A percentile compares a stretch with the other conserved stretches of the same genome.
Evolutionary conservation across 2,797 vertebrate genomes (phyloP).

Genomic region (Podarcis siculus): DNA sequence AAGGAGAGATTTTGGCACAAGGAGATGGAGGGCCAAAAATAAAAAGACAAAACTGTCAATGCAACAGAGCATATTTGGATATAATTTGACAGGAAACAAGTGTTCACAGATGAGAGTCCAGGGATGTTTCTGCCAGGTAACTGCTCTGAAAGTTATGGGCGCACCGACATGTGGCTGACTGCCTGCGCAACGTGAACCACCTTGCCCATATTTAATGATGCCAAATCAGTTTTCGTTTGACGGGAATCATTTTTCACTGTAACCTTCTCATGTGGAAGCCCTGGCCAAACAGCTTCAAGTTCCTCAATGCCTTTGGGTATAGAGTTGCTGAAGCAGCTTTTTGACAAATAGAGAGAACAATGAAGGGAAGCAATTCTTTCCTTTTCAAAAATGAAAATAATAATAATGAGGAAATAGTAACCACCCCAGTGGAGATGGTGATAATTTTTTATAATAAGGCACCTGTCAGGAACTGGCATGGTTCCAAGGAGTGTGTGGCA

Average conservation of each 20-base stretch:
- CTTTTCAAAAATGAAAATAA: slow-evolving; percentile 25
- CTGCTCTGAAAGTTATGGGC: slow-evolving; percentile 45
- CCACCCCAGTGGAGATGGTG: slow-evolving; percentile 46
- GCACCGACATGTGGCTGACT: slow-evolving; percentile 51
- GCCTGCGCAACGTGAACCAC: slow-evolving; percentile 41
- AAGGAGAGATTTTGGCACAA: slow-evolving; percentile 27
- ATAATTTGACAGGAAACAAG: slow-evolving; percentile 57
- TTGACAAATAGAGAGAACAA: slow-evolving; percentile 55
- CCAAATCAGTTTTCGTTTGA: slow-evolving; percentile 77
- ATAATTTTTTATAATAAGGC: slow-evolving; percentile 68
- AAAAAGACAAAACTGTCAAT: background rate
- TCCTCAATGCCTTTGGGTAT: slow-evolving; percentile 75
- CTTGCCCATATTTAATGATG: slow-evolving; percentile 60
- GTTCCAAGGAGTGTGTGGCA: no score
- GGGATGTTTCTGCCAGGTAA: slow-evolving; percentile 57
- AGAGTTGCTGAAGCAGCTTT: slow-evolving; percentile 75
- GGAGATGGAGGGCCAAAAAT: slow-evolving; percentile 25
- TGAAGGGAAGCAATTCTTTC: slow-evolving; percentile 51
- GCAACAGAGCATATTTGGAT: slow-evolving; percentile 42
- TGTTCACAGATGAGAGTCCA: slow-evolving; percentile 46
- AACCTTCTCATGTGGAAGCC: slow-evolving; percentile 63
- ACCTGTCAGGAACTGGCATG: background rate
- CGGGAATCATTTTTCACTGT: slow-evolving; percentile 76
- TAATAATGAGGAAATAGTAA: slow-evolving; percentile 45
- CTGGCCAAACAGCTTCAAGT: slow-evolving; percentile 76